Conservation (phyloP, 2,797 vertebrate genomes). For the Parauchenoglanis punctatus region DNA sequence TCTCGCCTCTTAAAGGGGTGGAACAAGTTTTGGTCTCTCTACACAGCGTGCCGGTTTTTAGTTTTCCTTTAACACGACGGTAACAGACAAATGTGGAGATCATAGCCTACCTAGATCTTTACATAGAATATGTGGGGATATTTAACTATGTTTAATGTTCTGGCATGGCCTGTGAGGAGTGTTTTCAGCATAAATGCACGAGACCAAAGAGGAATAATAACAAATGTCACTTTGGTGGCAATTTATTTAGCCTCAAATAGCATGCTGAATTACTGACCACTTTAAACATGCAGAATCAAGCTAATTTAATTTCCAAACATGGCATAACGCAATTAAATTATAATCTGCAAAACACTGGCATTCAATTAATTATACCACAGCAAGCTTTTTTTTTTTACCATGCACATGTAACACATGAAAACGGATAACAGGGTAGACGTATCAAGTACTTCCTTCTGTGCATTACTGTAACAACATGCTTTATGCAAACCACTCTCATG, state of each 20-base stretch:
- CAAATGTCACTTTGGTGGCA: background rate
- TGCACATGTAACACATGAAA: background rate
- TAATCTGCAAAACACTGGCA: background rate
- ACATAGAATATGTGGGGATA: background rate
- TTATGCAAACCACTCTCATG: background rate
- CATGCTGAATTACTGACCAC: background rate
- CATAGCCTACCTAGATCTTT: background rate
- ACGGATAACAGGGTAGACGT: background rate
- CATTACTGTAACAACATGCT: background rate
- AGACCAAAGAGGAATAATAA: background rate
- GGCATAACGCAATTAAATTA: background rate
- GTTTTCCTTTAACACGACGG: slow-evolving; percentile 2
- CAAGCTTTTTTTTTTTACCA: background rate
- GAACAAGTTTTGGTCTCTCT: slow-evolving; percentile 35
- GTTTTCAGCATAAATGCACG: background rate
- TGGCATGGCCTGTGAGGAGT: background rate
- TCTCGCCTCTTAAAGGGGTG: slow-evolving; percentile 57
- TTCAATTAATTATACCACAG: background rate
- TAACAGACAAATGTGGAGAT: background rate
- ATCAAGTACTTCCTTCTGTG: background rate
- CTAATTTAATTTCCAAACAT: background rate
- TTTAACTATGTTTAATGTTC: background rate
- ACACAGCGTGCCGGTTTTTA: background rate
- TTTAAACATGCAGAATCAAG: background rate
- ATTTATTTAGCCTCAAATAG: background rate